Evolutionary conservation across 2,888 invertebrate genomes (phyloP), one percentile per base, ranked within the genome.

Genomic region (Sesia apiformis): DNA sequence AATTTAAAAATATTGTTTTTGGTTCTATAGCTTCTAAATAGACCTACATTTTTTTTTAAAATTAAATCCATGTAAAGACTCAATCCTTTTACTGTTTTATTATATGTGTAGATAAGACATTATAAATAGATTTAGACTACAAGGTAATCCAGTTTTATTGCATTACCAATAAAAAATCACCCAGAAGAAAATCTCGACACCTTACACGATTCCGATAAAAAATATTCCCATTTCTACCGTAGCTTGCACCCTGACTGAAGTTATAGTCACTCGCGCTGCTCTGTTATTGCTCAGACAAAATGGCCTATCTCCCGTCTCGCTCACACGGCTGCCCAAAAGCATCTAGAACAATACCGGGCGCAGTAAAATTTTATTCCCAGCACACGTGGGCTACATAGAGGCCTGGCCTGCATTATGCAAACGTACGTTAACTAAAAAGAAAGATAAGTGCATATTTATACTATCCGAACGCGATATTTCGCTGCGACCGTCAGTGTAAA

Each of bases 391-490:
- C 70, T 70, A 68, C 74, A 61, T 61, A 63, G 63, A 71, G 40
- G 40, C 69, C 62, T 64, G 68, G 73, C 76, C 81, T 83, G 86
- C 84, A 87, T 88, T 82, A 89, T 88, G 84, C 85, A 84, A 77
- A 73, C 76, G 79, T 80, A 84, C 81, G 82, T 84, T 81, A 83
- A 81, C 84, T 85, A 86, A 87, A 87, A 87, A 86, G 84, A 86
- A 84, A 85, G 87, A 87, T 87, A 88, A 86, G 81, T 81, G 81
- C 84, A 86, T 88, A 88, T 89, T 88, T 89, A 89, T 87, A 82
- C 85, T 75, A 81, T 79, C 80, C 78, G 76, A 75, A 71, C 71
- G 77, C 84, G 83, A 84, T 86, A 87, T 84, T 85, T 87, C 80
- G 78, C 77, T 64, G 78, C 78, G 76, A 83, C 76, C 80, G 81